Percentiles rank a stretch among this genome's conserved stretches.
Conservation (phyloP, 1,140 invertebrate genomes). For the Drosophila nigrodunni region DNA sequence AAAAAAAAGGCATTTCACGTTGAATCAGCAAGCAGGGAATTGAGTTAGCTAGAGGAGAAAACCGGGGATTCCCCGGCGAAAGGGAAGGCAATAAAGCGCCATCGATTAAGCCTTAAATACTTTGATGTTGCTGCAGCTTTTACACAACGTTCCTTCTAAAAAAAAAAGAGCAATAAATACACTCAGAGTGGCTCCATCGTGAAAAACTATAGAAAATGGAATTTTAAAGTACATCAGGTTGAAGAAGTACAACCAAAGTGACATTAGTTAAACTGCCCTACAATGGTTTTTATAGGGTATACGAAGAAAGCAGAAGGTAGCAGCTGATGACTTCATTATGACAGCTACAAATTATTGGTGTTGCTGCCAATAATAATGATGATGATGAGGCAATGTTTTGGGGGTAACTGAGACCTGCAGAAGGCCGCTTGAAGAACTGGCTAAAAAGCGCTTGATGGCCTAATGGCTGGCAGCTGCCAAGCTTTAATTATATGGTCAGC, state of each 20-base stretch:
- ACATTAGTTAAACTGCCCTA: background rate
- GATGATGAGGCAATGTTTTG: conserved; percentile 37
- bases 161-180: conserved; percentile 14
- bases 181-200: background rate
- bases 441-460: conserved; percentile 16
- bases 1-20: conserved; percentile 66
- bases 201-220: background rate
- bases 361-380: conserved; percentile 37
- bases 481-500: conserved; percentile 76
- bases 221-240: background rate
- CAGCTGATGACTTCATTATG: conserved; percentile 58
- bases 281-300: conserved; percentile 6
- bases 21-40: conserved; percentile 47
- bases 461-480: conserved; percentile 72
- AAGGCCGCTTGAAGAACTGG: conserved; percentile 19
- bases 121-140: conserved; percentile 37
- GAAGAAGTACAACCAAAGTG: background rate
- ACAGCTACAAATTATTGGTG: conserved; percentile 50
- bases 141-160: background rate
- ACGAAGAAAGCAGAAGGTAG: conserved; percentile 2
- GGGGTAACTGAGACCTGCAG: conserved; percentile 38
- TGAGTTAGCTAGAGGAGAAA: conserved; percentile 32
- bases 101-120: conserved; percentile 80
- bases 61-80: background rate
- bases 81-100: conserved; percentile 58